Base-by-base conservation (phyloP, 2,797 vertebrate species). In the Lagocephalus sceleratus region DNA sequence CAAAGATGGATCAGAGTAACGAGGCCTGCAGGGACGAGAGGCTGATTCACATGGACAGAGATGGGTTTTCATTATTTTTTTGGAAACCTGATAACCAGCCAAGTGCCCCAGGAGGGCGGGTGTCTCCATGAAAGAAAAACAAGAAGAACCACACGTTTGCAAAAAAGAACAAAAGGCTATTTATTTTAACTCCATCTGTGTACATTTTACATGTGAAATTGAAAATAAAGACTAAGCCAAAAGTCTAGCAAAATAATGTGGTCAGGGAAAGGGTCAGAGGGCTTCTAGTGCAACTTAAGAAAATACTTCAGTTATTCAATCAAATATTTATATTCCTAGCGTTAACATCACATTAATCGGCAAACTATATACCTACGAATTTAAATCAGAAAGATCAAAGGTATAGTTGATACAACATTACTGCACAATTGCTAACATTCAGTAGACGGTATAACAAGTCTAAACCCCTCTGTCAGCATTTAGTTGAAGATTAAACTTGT, bases 341-440 rank as follows among this genome's bases (percentile, higher is more conserved):
- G 87, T 91, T 91, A 92, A 92, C 88, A 90, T 88, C 84, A 90
- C 86, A 78, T 87, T 90, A 88, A 87, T 88, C 80, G 92, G 81
- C 85, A 81, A 90, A 89, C 90, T 91, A 92, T 87, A 81, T 76
- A 79, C 59, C 90, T 86, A 83, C 70, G 51, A 55, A 64, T 89
- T 77, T 76, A 92, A 92, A 87, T 87, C 70, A 88, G 84, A 90
- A 90, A 87, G 59, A 73, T 92, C 87, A 88, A 92, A 77, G 91
- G 90, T 92, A 91, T 90, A 95, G 95, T 95, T 97, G 95, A 95
- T 97, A 95, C 95, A 95, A 95, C 94, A 85, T 94, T 95, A 95
- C 95, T 90, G 91, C 92, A 92, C 90, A 91, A 91, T 93, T 89
- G 89, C 94, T 94, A 94, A 91, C 88, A 85, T 91, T 92, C 89